Evolutionary conservation across 1,140 invertebrate genomes (phyloP), one percentile per base, ranked within the genome.

Genomic region (Caerostris darwini): DNA sequence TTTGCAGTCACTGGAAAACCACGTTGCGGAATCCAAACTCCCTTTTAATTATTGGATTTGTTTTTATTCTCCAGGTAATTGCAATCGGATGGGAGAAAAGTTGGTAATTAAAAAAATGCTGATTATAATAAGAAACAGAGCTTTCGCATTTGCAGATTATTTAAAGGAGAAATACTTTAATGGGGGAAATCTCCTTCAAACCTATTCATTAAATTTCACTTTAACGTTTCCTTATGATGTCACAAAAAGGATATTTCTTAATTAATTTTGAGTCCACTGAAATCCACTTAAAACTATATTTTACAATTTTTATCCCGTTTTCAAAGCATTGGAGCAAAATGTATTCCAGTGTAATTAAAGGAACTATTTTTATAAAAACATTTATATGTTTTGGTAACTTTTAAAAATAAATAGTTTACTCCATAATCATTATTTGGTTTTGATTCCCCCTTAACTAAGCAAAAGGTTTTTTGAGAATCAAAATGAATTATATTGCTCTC

Each of bases 41-140:
- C 12, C 50, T 61, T 34, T 10, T 77, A 77, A 77, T 77, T 77
- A 77, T 77, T 77, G 69, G 69, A 53, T 34, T 77, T 77, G 50
- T 77, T 77, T 77, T 77, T 34, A 7, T 1, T 53, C 10, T 7
- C 8, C 69, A 34, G 34, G 10, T 69, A 17, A 5, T n/a, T 67
- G 14, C 2, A n/a, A n/a, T 5, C 61, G 7, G 50, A 77, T 77
- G 19, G 12, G 50, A 77, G 34, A 10, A 53, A 50, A 77, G 7
- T 77, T 34, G 7, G 34, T 34, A 77, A 53, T 53, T 50, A 77
- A 50, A 50, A 71, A 34, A 77, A 3, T 3, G 3, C 14, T 77
- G 50, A 50, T 77, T 34, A 12, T 77, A 77, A 77, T 77, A 19
- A 50, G 69, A 50, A 77, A 77, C 69, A 50, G 69, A 77, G 69